Evolutionary conservation across 2,888 invertebrate genomes (phyloP), one percentile per base, ranked within the genome.

Genomic region (Plutella xylostella): DNA sequence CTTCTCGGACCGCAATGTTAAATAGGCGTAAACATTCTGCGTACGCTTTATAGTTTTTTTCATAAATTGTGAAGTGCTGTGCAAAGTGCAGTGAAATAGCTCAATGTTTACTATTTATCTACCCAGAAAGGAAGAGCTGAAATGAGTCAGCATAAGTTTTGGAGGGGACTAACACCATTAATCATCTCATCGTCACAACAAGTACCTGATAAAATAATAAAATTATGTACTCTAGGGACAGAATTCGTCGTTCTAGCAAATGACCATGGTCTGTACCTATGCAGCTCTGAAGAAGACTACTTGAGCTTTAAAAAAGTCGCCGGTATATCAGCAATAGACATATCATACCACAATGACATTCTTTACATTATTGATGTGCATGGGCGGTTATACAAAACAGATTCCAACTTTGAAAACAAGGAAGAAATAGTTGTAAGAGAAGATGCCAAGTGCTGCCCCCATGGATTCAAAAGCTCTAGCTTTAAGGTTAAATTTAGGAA

Each of bases 401-500:
- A 85, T 61, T 70, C 85, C 40, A 74, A 74, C 58, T 77, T 89
- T 57, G 85, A 82, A 61, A 67, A 79, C 47, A 69, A 86, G 51
- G 87, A 88, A 62, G 89, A 89, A 67, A 85, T 90, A 45, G 58
- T 86, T 45, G 76, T 90, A 20, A 84, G 85, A 53, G 89, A 90
- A 57, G 89, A 90, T 52, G 75, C 86, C 3, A 89, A 87, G 61
- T 86, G 84, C 58, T 91, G 90, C 56, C 83, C 84, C 35, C 89
- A 90, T 55, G 90, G 90, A 49, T 89, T 87, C 61, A 87, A 86
- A 57, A 87, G 87, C 55, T 86, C 87, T 44, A 86, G 84, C 59
- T 86, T 82, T 55, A 85, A 86, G 65, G 84, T 88, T 42, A 89
- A 86, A 67, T 87, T 90, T 44, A 85, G 86, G 51, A 85, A 85